A percentile compares a stretch with the other conserved stretches of the same genome.
Evolutionary conservation across 2,888 invertebrate genomes (phyloP).

Genomic region (Drosophila monieri): DNA sequence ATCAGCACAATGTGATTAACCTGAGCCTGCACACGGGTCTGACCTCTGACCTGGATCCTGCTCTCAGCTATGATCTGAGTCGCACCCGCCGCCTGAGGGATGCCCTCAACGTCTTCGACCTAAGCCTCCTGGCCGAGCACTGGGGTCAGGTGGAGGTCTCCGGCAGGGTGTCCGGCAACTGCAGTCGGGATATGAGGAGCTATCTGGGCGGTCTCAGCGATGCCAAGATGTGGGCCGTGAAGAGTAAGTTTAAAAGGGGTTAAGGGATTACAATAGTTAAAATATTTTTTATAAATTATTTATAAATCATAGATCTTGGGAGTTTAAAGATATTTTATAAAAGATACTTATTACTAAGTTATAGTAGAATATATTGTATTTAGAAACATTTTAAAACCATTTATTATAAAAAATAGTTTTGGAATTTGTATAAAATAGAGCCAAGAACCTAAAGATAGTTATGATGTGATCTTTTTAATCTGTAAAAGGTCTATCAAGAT

Average conservation of each 20-base stretch:
- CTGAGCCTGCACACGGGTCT: slow-evolving; percentile 58
- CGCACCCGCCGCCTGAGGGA: slow-evolving; percentile 79
- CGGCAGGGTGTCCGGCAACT: slow-evolving; percentile 71
- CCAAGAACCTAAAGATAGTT: no score
- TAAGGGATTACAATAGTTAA: neutral
- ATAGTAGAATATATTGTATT: no score
- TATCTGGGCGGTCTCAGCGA: slow-evolving; percentile 81
- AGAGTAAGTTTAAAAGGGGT: slow-evolving; percentile 79
- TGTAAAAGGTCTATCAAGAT: no score
- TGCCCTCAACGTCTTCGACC: slow-evolving; percentile 82
- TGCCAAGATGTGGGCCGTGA: slow-evolving; percentile 82
- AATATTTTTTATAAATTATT: no score
- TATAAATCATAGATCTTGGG: no score
- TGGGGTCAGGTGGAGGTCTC: slow-evolving; percentile 73
- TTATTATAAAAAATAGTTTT: no score
- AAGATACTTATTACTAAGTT: no score
- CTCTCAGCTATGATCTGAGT: slow-evolving; percentile 62
- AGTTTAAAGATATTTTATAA: no score
- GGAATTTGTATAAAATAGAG: no score
- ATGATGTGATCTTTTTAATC: no score
- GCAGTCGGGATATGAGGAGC: slow-evolving; percentile 80
- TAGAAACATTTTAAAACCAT: no score
- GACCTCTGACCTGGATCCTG: slow-evolving; percentile 1
- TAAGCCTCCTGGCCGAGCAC: slow-evolving; percentile 75
- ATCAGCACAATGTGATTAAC: slow-evolving; percentile 69